A percentile compares a stretch with the other conserved stretches of the same genome.
Evolutionary conservation across 1,140 invertebrate genomes (phyloP).

Genomic region (Camponotus floridanus): DNA sequence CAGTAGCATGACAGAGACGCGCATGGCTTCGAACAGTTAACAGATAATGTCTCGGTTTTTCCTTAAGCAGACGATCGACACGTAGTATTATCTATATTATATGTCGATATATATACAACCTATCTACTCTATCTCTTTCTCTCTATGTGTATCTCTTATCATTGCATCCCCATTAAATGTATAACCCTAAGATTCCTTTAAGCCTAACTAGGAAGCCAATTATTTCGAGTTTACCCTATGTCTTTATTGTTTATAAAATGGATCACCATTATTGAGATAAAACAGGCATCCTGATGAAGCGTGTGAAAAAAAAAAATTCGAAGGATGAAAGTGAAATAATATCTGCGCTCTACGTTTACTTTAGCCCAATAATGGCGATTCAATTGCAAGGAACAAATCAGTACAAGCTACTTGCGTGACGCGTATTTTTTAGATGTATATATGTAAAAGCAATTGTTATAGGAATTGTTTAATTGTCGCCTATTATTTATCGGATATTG

Average conservation of each 20-base stretch:
- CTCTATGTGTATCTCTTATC: constrained; percentile 68
- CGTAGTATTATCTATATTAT: constrained; percentile 65
- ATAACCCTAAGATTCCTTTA: constrained; percentile 73
- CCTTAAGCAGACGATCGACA: constrained; percentile 77
- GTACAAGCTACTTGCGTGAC: constrained; percentile 77
- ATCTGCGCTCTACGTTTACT: neutral
- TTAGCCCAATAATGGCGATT: constrained; percentile 6
- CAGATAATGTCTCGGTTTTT: constrained; percentile 59
- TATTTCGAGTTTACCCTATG: constrained; percentile 67
- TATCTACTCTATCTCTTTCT: constrained; percentile 33
- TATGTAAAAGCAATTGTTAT: constrained; percentile 61
- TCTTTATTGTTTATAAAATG: constrained; percentile 59
- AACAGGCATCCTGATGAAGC: neutral
- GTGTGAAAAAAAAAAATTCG: constrained; percentile 1
- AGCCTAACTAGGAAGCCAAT: constrained; percentile 79
- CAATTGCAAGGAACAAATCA: constrained; percentile 64
- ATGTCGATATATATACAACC: constrained; percentile 73
- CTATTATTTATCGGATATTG: neutral
- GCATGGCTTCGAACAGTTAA: constrained; percentile 8
- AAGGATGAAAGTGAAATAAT: neutral
- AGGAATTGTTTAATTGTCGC: constrained; percentile 48
- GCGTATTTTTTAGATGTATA: constrained; percentile 42
- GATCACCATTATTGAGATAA: constrained; percentile 24
- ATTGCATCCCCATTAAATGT: constrained; percentile 67
- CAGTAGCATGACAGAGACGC: constrained; percentile 1